Conservation (phyloP, 1,140 invertebrate species). For the Drosophila obscura region DNA sequence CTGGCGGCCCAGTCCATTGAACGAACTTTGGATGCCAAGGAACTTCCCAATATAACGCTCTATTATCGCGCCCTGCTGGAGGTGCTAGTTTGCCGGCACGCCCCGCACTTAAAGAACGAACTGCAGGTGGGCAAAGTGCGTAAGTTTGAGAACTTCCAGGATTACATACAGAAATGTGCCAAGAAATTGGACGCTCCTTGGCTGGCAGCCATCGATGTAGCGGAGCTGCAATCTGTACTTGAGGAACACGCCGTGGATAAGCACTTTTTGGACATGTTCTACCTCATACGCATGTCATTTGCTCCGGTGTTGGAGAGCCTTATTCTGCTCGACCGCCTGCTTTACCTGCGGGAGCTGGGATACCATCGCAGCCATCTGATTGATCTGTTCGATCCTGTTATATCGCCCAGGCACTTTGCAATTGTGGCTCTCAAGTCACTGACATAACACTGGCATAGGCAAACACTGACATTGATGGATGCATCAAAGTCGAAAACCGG, state of each 20-base stretch:
- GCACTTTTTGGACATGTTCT: conserved; percentile 91
- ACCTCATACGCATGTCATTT: conserved; percentile 91
- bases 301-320: conserved; percentile 93
- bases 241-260: conserved; percentile 84
- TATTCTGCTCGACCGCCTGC: conserved; percentile 92
- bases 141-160: conserved; percentile 86
- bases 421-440: conserved; percentile 85
- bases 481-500: neutral
- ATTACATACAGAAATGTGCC: conserved; percentile 87
- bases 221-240: conserved; percentile 85
- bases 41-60: conserved; percentile 87
- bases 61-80: conserved; percentile 91
- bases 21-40: conserved; percentile 85
- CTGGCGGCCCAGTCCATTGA: conserved; percentile 91
- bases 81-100: conserved; percentile 85
- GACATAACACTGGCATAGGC: neutral
- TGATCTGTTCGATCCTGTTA: conserved; percentile 89
- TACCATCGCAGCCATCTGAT: conserved; percentile 88
- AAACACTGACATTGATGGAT: neutral
- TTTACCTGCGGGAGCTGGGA: conserved; percentile 90
- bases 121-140: conserved; percentile 79
- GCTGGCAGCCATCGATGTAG: conserved; percentile 43
- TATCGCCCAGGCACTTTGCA: conserved; percentile 91
- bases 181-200: conserved; percentile 54
- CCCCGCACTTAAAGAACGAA: conserved; percentile 58